Conservation (phyloP, 2,888 invertebrate genomes). For the Synanthedon myopaeformis region DNA sequence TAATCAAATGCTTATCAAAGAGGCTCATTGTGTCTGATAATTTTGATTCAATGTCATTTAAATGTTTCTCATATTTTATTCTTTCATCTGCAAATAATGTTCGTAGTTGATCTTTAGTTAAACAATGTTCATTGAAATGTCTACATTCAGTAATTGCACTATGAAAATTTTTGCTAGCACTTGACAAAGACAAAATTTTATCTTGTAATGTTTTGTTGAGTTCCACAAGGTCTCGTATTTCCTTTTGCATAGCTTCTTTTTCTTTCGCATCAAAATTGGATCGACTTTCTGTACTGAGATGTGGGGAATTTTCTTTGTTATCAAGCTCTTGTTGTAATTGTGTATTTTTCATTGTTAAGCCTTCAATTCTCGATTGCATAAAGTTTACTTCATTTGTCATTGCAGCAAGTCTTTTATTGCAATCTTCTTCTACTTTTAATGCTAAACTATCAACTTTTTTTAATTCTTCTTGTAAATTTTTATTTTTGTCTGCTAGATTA, state of each 20-base stretch:
- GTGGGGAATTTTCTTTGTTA: constrained; percentile 20
- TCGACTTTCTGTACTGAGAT: constrained; percentile 6
- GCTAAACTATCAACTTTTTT: constrained; percentile 81
- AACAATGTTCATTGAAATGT: constrained; percentile 27
- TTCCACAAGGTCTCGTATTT: constrained; percentile 58
- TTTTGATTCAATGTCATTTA: constrained; percentile 41
- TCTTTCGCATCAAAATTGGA: constrained; percentile 26
- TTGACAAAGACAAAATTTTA: constrained; percentile 36
- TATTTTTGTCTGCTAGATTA: constrained; percentile 79
- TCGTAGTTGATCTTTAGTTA: constrained; percentile 47
- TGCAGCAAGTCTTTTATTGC: constrained; percentile 75
- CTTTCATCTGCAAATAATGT: constrained; percentile 49
- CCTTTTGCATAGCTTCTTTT: constrained; percentile 52
- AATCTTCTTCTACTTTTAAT: constrained; percentile 80
- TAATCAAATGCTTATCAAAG: constrained; percentile 41
- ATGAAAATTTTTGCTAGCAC: constrained; percentile 24
- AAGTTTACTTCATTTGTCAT: constrained; percentile 72
- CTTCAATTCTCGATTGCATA: constrained; percentile 69
- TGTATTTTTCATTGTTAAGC: constrained; percentile 42
- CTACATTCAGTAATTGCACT: constrained; percentile 11
- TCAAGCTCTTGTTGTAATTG: constrained; percentile 71
- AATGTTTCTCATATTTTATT: constrained; percentile 52
- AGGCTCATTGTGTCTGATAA: constrained; percentile 44
- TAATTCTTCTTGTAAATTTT: constrained; percentile 76
- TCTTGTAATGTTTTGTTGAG: constrained; percentile 63